Conservation (phyloP, 2,113 vertebrate species). For the Oncorhynchus tshawytscha region DNA sequence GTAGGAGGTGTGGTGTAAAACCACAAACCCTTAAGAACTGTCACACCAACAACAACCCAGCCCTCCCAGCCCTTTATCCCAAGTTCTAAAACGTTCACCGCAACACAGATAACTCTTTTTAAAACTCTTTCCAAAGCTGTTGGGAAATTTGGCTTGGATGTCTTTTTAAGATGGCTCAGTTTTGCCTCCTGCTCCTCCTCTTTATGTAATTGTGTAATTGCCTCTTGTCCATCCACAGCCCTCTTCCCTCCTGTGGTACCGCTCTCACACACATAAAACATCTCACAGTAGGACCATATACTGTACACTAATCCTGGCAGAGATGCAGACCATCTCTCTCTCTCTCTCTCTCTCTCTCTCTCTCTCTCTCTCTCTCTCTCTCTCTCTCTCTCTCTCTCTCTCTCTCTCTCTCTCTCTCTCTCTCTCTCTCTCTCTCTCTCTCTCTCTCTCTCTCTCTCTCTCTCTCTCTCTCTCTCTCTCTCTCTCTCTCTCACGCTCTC, state of each 20-base stretch:
- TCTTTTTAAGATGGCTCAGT: constrained; percentile 22
- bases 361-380: too few species aligned
- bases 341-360: neutral
- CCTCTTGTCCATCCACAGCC: constrained; percentile 32
- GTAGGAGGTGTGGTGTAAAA: constrained; percentile 48
- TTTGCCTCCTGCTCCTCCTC: constrained; percentile 5
- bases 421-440: too few species aligned
- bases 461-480: too few species aligned
- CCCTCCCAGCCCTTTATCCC: constrained; percentile 33
- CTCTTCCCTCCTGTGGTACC: neutral
- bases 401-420: too few species aligned
- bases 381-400: too few species aligned
- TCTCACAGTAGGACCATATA: constrained; percentile 28
- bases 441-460: too few species aligned
- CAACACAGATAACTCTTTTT: constrained; percentile 14
- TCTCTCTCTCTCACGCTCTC: too few species aligned
- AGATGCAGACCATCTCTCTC: constrained; percentile 40
- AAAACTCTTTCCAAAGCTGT: constrained; percentile 6
- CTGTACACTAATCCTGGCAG: constrained; percentile 16
- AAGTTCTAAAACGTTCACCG: constrained; percentile 26
- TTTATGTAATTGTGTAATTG: constrained; percentile 40
- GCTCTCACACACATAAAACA: constrained; percentile 25
- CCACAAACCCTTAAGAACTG: constrained; percentile 51
- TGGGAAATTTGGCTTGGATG: neutral
- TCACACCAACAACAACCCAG: constrained; percentile 31